A percentile compares a stretch with the other conserved stretches of the same genome.
These are phyloP conservation scores for Daubentonia madagascariensis DNA, from an alignment of 2,113 vertebrate genomes.

Conservation along the genomic window DNA sequence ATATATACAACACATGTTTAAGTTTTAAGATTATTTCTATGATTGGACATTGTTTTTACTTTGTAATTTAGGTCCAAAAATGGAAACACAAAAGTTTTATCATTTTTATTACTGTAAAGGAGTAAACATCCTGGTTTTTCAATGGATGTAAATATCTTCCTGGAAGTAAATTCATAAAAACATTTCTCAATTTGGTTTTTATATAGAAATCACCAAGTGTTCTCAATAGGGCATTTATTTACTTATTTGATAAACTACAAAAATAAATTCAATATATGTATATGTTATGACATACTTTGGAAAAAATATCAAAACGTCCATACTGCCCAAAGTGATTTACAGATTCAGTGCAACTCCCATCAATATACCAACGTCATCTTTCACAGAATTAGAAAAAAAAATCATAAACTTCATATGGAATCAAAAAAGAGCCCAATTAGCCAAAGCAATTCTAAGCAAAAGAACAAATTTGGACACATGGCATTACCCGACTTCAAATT, in stretches of 20 bases:
- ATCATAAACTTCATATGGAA: no score
- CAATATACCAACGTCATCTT: no score
- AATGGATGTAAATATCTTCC: background rate
- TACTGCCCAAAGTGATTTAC: no score
- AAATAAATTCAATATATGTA: background rate
- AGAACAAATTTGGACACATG: no score
- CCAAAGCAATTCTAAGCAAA: no score
- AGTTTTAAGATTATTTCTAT: background rate
- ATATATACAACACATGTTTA: background rate
- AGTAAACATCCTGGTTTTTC: background rate
- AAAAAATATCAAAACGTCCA: background rate
- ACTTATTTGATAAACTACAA: background rate
- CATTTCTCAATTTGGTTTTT: background rate
- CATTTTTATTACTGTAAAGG: background rate
- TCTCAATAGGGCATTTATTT: background rate
- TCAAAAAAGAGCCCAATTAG: no score
- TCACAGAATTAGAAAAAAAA: no score
- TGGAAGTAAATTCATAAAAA: background rate
- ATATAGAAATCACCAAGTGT: background rate
- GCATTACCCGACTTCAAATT: no score
- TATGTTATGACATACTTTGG: background rate
- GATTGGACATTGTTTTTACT: background rate
- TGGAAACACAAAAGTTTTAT: background rate
- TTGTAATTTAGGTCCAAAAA: background rate
- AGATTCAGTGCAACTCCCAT: no score